Base-by-base conservation (phyloP, 1,140 invertebrate genomes). In the Zeugodacus cucurbitae region DNA sequence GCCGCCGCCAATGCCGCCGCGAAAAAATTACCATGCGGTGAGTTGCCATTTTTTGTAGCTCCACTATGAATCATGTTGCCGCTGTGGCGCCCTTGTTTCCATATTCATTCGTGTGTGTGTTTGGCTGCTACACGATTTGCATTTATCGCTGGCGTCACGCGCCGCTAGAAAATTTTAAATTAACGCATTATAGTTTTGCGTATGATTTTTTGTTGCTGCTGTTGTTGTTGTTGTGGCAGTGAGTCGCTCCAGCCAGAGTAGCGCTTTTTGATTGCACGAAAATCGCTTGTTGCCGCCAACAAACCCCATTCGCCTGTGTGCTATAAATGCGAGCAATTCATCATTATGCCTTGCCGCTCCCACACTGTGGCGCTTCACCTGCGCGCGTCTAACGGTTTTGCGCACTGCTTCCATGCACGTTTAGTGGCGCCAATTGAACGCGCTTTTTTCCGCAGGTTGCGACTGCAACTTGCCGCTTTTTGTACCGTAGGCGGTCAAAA, bases 31-130 rank as follows among this genome's bases (percentile, higher is more conserved):
- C 74, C 41, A 82, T 29, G 44, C 74, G 74, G 37, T 82, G 74
- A 82, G n/a, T 82, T 82, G 74, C 74, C 2, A 41, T 82, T 82
- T 82, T 82, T 82, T 48, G 74, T 82, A 54, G 48, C 48, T 54
- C 48, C 37, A 82, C n/a, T 48, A 20, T 44, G 74, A 82, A 82
- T 82, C 74, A 44, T 82, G 74, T 74, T 41, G 64, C 64, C 58
- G 22, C 58, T 59, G 22, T 26, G 58, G 64, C 64, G 26, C 32
- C 20, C 48, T 20, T 37, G 67, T 37, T 74, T 34, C 67, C 17
- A 17, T 17, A 54, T 54, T 3, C 48, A 17, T 54, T 20, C 14
- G 17, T 37, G 67, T 34, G 67, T 37, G n/a, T n/a, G n/a, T n/a
- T n/a, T n/a, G n/a, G n/a, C 5, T 10, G 26, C 58, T 10, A 6